Evolutionary conservation across 2,113 vertebrate species (phyloP), one percentile per base, ranked within the genome.

Genomic region (Oreochromis spilurus): DNA sequence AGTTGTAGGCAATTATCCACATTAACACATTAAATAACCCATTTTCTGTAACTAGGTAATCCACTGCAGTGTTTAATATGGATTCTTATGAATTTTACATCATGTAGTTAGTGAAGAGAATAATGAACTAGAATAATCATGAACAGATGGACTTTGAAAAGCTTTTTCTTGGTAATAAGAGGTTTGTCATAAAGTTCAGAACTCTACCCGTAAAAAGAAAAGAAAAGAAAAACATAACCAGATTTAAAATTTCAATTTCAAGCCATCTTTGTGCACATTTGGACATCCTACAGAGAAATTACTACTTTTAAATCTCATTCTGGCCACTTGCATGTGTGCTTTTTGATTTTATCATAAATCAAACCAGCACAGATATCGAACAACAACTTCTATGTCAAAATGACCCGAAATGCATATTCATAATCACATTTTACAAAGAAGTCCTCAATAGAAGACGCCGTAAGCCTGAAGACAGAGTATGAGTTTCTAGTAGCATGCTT

Each of bases 301-400:
- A 8, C 65, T 72, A 9, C 65, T 24, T 43, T 70, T 3, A 43
- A 21, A 72, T 45, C 13, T 72, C 21, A 12, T 26, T 45, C 13
- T 45, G 13, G 1, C 8, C 13, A 72, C 40, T 72, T 72, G 8
- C 21, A 72, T 10, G 21, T 45, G 40, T 45, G 8, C 21, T 0
- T 16, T 45, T 45, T 70, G 38, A 43, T 70, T 40, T 43, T 26
- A 38, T 21, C 19, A 13, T 65, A 38, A 45, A 43, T 72, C 13
- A 72, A 72, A 72, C 67, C 13, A 26, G 0, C 5, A 72, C 5
- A 0, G 13, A 45, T 10, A 72, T 43, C 0, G 3, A 72, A 72
- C 21, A 72, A 72, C 65, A 72, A 45, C 21, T 72, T 72, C 67
- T 72, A 26, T 45, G 38, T 70, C 65, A 43, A 24, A 43, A 4